A percentile compares a stretch with the other conserved stretches of the same genome.
Evolutionary conservation across 2,113 vertebrate genomes (phyloP).

Genomic region (Aspiorhynchus laticeps): DNA sequence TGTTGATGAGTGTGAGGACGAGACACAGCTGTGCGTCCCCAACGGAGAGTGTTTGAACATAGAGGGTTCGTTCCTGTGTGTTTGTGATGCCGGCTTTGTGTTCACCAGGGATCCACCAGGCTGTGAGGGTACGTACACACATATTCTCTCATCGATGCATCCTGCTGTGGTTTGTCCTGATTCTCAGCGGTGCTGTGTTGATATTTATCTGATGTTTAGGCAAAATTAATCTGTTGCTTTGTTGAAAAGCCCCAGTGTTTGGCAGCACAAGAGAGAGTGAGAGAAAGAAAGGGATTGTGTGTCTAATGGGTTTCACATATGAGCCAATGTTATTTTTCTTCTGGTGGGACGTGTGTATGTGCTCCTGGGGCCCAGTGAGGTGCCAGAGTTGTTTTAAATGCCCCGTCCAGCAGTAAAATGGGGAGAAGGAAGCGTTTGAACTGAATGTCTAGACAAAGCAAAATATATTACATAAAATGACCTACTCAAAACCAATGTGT

Average conservation of each 20-base stretch:
- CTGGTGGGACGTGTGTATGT: conserved; percentile 49
- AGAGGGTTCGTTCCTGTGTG: conserved; percentile 85
- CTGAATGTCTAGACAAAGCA: conserved; percentile 72
- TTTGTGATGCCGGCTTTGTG: conserved; percentile 87
- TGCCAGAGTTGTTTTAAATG: conserved; percentile 66
- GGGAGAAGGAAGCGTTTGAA: conserved; percentile 70
- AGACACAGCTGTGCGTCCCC: conserved; percentile 81
- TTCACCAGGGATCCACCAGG: conserved; percentile 73
- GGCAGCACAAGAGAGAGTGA: conserved; percentile 27
- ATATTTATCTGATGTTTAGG: conserved; percentile 30
- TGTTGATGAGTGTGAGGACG: conserved; percentile 87
- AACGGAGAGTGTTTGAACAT: conserved; percentile 89
- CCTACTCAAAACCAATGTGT: conserved; percentile 28
- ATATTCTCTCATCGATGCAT: background rate
- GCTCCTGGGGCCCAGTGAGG: conserved; percentile 23
- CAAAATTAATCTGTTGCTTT: conserved; percentile 16
- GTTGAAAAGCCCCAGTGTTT: conserved; percentile 31
- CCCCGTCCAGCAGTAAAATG: conserved; percentile 66
- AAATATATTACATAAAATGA: conserved; percentile 68
- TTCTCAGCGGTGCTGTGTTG: conserved; percentile 9
- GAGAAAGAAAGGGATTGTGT: conserved; percentile 19
- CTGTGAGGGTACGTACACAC: conserved; percentile 83
- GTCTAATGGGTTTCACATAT: conserved; percentile 58
- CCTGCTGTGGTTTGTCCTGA: conserved; percentile 8
- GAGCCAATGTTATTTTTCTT: conserved; percentile 55